These are phyloP conservation scores for Oreortyx pictus DNA, from an alignment of 2,797 vertebrate genomes.

Conservation along the genomic window DNA sequence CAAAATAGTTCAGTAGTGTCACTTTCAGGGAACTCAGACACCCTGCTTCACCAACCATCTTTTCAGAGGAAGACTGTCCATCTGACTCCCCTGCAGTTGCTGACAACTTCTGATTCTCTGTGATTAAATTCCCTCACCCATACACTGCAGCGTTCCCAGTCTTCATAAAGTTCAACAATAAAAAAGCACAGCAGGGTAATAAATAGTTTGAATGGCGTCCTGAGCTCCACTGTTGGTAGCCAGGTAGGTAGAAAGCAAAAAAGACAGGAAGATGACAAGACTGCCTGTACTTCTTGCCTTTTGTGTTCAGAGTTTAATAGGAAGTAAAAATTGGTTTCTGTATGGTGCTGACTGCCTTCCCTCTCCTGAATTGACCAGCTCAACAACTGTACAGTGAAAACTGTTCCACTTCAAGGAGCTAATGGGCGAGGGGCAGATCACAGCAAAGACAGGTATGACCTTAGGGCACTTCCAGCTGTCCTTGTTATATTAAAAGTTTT, in stretches of 20 bases:
- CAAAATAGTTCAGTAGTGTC: neutral
- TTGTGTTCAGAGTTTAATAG: conserved; percentile 29
- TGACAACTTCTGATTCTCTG: neutral
- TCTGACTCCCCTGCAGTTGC: neutral
- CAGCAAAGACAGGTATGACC: conserved; percentile 16
- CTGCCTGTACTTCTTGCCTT: conserved; percentile 12
- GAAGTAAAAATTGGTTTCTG: conserved; percentile 48
- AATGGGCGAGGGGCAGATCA: neutral
- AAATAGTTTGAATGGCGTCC: neutral
- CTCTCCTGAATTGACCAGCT: conserved; percentile 19
- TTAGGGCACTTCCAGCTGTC: conserved; percentile 26
- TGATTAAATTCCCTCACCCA: neutral
- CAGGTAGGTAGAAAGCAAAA: neutral
- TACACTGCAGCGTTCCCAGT: neutral
- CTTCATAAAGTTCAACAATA: neutral
- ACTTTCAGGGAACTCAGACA: neutral
- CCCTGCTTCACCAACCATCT: neutral
- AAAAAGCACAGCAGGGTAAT: conserved; percentile 19
- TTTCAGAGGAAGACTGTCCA: neutral
- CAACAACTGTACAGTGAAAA: neutral
- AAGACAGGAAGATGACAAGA: conserved; percentile 13
- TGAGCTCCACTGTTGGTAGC: conserved; percentile 16
- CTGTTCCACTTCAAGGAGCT: conserved; percentile 53
- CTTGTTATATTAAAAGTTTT: neutral
- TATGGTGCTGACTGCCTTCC: conserved; percentile 16